Evolutionary conservation across 2,113 vertebrate genomes (phyloP).

Genomic region (Nipponia nippon): DNA sequence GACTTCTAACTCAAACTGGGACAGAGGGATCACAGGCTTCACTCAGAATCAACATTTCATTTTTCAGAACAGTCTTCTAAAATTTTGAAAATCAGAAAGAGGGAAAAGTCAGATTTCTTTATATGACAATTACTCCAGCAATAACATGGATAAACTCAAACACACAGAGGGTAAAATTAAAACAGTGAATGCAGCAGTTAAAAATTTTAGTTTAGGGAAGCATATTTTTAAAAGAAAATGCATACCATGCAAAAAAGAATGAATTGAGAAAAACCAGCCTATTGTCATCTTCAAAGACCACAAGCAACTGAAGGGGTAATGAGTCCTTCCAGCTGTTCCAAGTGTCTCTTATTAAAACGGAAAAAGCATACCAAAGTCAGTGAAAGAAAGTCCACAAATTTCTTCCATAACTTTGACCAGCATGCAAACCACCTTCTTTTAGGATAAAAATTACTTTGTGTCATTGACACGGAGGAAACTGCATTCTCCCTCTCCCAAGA

Average conservation of each 20-base stretch:
- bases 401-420: neutral
- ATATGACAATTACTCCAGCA: neutral
- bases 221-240: neutral
- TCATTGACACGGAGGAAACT: rapidly evolving
- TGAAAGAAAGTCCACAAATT: neutral
- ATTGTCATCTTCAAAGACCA: constrained; percentile 25
- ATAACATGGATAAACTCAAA: neutral
- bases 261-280: neutral
- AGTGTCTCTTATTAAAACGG: neutral
- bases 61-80: neutral
- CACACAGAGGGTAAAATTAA: rapidly evolving
- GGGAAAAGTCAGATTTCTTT: neutral
- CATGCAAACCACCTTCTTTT: neutral
- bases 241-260: neutral
- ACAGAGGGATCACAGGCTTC: constrained; percentile 3
- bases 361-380: neutral
- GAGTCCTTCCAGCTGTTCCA: neutral
- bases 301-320: neutral
- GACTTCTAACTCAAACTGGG: constrained; percentile 1
- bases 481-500: neutral
- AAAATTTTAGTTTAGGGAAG: neutral
- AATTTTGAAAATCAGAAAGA: neutral
- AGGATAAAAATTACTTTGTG: neutral
- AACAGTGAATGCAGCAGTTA: neutral
- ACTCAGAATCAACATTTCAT: neutral